A percentile compares a stretch with the other conserved stretches of the same genome.
phyloP scores from a whole-genome alignment of 2,888 invertebrate genomes.

The Melanophora roralis region DNA sequence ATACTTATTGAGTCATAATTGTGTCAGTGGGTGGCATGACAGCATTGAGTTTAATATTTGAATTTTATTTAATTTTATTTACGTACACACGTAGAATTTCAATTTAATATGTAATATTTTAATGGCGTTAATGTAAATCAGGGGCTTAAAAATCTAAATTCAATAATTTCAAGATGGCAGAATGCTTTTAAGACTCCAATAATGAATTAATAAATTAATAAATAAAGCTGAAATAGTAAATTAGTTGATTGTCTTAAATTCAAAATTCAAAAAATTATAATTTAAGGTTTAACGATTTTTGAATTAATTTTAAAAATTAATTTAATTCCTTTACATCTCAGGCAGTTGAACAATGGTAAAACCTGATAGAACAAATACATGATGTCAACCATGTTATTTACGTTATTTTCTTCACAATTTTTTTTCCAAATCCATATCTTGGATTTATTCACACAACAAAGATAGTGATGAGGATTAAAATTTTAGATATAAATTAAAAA shows the following conservation, averaged over 20 bases:
- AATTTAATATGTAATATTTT: not conserved
- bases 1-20: slow-evolving; percentile 10
- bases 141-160: no score
- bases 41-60: slow-evolving; percentile 22
- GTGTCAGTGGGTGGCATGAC: slow-evolving; percentile 48
- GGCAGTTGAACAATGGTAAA: not conserved
- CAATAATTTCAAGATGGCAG: no score
- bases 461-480: slow-evolving; percentile 10
- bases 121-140: not conserved
- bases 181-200: no score
- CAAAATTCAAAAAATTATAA: no score
- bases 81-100: slow-evolving; percentile 5
- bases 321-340: not conserved
- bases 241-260: no score
- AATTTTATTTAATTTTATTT: not conserved
- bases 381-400: slow-evolving; percentile 39
- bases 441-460: slow-evolving; percentile 11
- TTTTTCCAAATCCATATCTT: slow-evolving; percentile 15
- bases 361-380: slow-evolving; percentile 26
- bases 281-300: no score
- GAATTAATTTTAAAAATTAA: no score
- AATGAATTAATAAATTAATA: no score
- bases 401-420: slow-evolving; percentile 1
- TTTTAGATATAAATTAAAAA: not conserved
- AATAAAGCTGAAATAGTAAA: no score